Conservation (phyloP, 2,797 vertebrate genomes). For the Echeneis naucrates region DNA sequence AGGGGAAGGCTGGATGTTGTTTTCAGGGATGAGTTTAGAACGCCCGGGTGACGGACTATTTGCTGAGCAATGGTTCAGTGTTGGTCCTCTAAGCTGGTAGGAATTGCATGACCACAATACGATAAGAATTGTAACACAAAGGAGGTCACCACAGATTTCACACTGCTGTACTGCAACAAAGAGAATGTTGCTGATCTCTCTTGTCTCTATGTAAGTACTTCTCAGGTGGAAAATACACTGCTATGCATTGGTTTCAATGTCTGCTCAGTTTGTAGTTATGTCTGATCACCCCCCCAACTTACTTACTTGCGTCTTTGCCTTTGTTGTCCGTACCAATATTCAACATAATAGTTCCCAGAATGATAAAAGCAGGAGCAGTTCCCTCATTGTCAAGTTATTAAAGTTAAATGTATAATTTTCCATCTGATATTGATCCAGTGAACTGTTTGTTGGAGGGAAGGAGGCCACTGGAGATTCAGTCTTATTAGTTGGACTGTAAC, state of each 20-base stretch:
- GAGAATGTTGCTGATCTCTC: conserved; percentile 73
- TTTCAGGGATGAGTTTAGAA: conserved; percentile 71
- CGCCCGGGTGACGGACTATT: conserved; percentile 64
- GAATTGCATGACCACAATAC: conserved; percentile 61
- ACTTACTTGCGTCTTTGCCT: conserved; percentile 64
- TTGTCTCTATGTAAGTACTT: conserved; percentile 80
- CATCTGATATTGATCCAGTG: conserved; percentile 69
- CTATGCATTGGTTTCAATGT: conserved; percentile 81
- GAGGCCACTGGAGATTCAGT: conserved; percentile 64
- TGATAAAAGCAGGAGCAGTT: conserved; percentile 55
- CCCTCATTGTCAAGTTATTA: conserved; percentile 50
- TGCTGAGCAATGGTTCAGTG: conserved; percentile 64
- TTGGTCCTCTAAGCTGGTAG: conserved; percentile 62
- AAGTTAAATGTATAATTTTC: conserved; percentile 44
- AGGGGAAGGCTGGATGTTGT: conserved; percentile 56
- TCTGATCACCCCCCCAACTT: conserved; percentile 55
- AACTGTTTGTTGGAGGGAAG: conserved; percentile 64
- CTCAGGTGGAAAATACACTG: conserved; percentile 87
- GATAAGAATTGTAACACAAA: conserved; percentile 60
- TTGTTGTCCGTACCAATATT: conserved; percentile 65
- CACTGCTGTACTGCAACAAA: conserved; percentile 59
- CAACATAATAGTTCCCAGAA: conserved; percentile 44
- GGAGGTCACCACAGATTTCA: conserved; percentile 66
- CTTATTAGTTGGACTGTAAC: conserved; percentile 64
- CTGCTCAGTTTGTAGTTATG: conserved; percentile 69